phyloP scores from a whole-genome alignment of 2,888 invertebrate genomes.

The Acrobasis suavella region DNA sequence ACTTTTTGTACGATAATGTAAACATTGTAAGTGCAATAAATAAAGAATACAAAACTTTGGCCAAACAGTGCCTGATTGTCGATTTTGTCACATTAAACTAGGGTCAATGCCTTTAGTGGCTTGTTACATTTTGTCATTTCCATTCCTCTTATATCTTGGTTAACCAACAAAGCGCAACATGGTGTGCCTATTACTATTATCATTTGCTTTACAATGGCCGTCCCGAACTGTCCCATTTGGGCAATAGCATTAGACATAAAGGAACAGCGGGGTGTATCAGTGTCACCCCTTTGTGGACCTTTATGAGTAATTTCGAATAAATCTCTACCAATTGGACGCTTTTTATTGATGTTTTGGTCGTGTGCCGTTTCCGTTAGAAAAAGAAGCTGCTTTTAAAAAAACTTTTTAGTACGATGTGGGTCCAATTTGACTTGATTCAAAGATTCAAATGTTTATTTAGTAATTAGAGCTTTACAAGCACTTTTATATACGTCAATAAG shows the following conservation, averaged over 20 bases:
- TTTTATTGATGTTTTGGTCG: slow-evolving; percentile 13
- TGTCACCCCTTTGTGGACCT: slow-evolving; percentile 72
- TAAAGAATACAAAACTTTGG: no score
- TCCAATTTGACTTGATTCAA: no score
- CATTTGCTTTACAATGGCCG: slow-evolving; percentile 76
- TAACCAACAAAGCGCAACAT: slow-evolving; percentile 68
- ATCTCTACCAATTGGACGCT: slow-evolving; percentile 17
- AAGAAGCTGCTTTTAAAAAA: background rate
- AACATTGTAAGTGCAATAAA: no score
- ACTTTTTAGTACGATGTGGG: no score
- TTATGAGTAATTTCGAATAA: slow-evolving; percentile 34
- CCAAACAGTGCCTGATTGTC: no score
- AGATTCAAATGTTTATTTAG: no score
- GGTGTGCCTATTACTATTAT: slow-evolving; percentile 73
- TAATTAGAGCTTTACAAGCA: no score
- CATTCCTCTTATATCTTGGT: slow-evolving; percentile 38
- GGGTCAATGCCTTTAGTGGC: background rate
- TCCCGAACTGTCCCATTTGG: slow-evolving; percentile 69
- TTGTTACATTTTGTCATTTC: slow-evolving; percentile 33
- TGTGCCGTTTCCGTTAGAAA: slow-evolving; percentile 17
- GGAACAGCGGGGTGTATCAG: slow-evolving; percentile 75
- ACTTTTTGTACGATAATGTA: no score
- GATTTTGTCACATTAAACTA: no score
- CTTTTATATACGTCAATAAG: no score
- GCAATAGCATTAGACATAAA: slow-evolving; percentile 76